Conservation (phyloP, 2,888 invertebrate species). For the Cephus rjabovi region DNA sequence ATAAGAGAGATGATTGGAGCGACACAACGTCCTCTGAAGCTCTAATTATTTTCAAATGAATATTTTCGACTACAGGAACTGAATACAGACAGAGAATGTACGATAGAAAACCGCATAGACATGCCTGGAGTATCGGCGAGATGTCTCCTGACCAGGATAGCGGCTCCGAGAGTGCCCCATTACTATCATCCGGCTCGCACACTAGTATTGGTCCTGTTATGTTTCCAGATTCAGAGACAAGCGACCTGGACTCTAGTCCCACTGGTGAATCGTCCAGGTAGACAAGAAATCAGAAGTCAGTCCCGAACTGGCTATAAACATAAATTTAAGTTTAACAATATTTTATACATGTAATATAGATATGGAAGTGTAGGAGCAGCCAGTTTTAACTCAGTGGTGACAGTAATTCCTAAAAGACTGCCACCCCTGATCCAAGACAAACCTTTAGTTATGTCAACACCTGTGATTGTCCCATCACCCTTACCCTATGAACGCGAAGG, state of each 20-base stretch:
- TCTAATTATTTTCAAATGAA: neutral
- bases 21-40: neutral
- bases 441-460: constrained; percentile 23
- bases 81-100: constrained; percentile 6
- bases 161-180: constrained; percentile 57
- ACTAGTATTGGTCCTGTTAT: constrained; percentile 47
- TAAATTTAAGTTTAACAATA: neutral
- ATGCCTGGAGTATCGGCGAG: constrained; percentile 32
- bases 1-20: neutral
- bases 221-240: constrained; percentile 59
- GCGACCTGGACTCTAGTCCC: constrained; percentile 49
- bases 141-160: constrained; percentile 44
- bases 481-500: constrained; percentile 33
- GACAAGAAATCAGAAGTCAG: neutral
- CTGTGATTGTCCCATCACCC: constrained; percentile 22
- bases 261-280: constrained; percentile 41
- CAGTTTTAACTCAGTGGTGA: constrained; percentile 37
- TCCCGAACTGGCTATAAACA: constrained; percentile 10
- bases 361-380: constrained; percentile 44
- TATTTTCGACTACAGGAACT: neutral
- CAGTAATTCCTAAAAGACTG: constrained; percentile 40
- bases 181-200: constrained; percentile 56
- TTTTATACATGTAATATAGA: constrained; percentile 24
- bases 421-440: constrained; percentile 34
- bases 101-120: constrained; percentile 30